Base-by-base conservation (phyloP, 2,797 vertebrate genomes). In the Euphonia xanthogaster region DNA sequence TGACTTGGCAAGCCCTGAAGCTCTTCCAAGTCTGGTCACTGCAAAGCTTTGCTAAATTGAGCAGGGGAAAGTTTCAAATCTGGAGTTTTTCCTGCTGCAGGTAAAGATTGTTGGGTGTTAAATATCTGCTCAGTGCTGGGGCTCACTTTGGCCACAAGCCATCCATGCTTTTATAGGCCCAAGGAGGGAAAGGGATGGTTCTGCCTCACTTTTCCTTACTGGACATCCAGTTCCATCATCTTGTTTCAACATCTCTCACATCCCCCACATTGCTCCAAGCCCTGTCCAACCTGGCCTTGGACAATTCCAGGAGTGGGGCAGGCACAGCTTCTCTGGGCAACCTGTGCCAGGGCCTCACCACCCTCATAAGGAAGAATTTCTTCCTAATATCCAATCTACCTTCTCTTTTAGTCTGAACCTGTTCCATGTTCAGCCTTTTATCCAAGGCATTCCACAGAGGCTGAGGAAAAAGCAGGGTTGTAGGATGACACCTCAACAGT, bases 101-200 rank as follows among this genome's bases (percentile, higher is more conserved):
- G 92, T 93, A 14, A 74, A 95, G 78, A 95, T 95, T 87, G 85
- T 40, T 14, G 53, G 57, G 7, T 89, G 48, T 92, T 77, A 87
- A 95, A 92, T 74, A 48, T n/a, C 68, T 63, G 1, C 51, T 92
- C 57, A 28, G 4, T 21, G 9, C 24, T 35, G 12, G 27, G n/a
- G 31, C 37, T 88, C 27, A 2, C 37, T 83, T 61, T 91, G 94
- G 68, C 74, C 14, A 0, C 0, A 27, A 75, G 37, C 48, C 58
- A 74, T 51, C 45, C 22, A 14, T 14, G 12, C 1, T 84, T 88
- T 90, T 55, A 79, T 4, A 42, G 47, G 14, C 31, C 24, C 31
- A 42, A 17, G 27, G 45, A 67, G 82, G 16, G 50, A 82, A 40
- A 14, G 9, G 40, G 10, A 37, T 53, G 12, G 27, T 40, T 71